A percentile compares a stretch with the other conserved stretches of the same genome.
These are phyloP conservation scores for Mormyrops attenuatus DNA, from an alignment of 2,797 vertebrate species.

Conservation along the genomic window DNA sequence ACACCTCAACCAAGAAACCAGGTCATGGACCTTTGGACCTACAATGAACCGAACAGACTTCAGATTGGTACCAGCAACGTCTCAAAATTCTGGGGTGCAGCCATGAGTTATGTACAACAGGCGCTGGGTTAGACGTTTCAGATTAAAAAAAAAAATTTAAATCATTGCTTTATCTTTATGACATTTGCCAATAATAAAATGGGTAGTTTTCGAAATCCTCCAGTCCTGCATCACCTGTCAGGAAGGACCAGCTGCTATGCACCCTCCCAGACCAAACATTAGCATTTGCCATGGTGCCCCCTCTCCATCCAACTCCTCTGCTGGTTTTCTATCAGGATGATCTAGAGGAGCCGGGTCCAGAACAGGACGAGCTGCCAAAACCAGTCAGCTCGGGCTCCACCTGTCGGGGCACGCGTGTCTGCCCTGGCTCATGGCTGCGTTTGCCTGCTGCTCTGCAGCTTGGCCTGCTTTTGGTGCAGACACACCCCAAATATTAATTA, in stretches of 20 bases:
- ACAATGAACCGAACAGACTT: background rate
- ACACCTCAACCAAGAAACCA: background rate
- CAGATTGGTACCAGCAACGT: background rate
- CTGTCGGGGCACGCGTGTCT: background rate
- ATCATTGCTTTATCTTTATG: background rate
- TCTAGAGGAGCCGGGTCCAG: background rate
- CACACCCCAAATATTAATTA: background rate
- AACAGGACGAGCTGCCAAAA: background rate
- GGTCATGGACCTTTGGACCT: background rate
- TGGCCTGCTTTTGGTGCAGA: background rate
- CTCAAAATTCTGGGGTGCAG: background rate
- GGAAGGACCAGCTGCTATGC: background rate
- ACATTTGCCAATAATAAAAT: background rate
- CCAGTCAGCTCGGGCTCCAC: background rate
- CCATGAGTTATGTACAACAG: background rate
- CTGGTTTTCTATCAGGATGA: background rate
- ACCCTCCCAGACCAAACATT: background rate
- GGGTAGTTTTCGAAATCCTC: background rate
- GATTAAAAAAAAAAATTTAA: background rate
- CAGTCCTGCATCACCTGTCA: background rate
- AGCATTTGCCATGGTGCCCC: background rate
- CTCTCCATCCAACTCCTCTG: background rate
- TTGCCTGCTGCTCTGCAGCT: background rate
- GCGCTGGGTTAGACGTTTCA: too few relatives aligned
- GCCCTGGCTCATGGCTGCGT: background rate